Evolutionary conservation across 1,140 invertebrate species (phyloP).

Genomic region (Wasmannia auropunctata): DNA sequence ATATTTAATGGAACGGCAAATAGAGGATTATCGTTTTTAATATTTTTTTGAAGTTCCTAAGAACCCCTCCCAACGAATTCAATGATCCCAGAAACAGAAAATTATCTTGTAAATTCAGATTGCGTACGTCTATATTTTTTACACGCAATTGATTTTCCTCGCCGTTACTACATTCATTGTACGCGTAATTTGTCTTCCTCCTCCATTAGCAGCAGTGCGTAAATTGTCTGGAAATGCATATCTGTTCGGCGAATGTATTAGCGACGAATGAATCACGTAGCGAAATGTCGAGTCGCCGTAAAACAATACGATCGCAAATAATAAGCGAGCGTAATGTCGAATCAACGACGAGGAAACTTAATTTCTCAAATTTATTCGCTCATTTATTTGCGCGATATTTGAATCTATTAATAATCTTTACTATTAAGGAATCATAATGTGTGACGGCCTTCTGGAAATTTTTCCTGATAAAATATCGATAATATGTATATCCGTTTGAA

Average conservation of each 20-base stretch:
- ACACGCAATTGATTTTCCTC: not conserved
- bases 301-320: conserved; percentile 44
- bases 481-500: not conserved
- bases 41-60: not conserved
- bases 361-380: not conserved
- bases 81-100: not conserved
- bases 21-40: not conserved
- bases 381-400: not conserved
- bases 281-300: conserved; percentile 44
- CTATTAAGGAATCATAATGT: not conserved
- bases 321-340: not conserved
- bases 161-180: not conserved
- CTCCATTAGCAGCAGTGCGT: conserved; percentile 22
- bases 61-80: not conserved
- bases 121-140: not conserved
- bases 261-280: conserved; percentile 16
- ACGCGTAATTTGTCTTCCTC: conserved; percentile 5
- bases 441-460: not conserved
- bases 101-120: not conserved
- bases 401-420: not conserved
- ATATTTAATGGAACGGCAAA: not conserved
- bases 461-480: not conserved
- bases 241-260: conserved; percentile 20
- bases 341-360: not conserved
- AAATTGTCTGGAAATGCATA: conserved; percentile 41